These are phyloP conservation scores for Exephanes ischioxanthus DNA, from an alignment of 2,888 invertebrate genomes.

Conservation along the genomic window DNA sequence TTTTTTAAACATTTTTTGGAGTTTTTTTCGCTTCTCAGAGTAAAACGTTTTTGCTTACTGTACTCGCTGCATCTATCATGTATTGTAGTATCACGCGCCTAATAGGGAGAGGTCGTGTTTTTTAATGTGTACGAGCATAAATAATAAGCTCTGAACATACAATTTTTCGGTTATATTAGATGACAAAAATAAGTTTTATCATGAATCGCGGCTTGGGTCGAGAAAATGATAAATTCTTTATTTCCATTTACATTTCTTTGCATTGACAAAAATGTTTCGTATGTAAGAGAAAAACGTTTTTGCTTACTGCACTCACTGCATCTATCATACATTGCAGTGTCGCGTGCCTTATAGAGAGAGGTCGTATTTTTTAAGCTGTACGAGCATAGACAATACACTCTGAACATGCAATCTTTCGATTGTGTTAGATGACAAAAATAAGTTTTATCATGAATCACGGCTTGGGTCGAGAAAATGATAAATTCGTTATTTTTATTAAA, in stretches of 20 bases:
- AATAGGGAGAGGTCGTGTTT: background rate
- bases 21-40: background rate
- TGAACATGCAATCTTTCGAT: conserved; percentile 46
- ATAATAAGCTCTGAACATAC: conserved; percentile 34
- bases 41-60: background rate
- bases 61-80: background rate
- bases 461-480: conserved; percentile 5
- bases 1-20: background rate
- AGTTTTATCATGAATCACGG: conserved; percentile 47
- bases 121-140: background rate
- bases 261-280: background rate
- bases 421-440: conserved; percentile 47
- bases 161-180: conserved; percentile 47
- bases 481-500: too few species aligned
- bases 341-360: background rate
- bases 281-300: background rate
- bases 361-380: background rate
- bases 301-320: background rate
- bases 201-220: conserved; percentile 24
- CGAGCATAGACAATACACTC: conserved; percentile 25
- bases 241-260: background rate
- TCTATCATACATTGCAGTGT: background rate
- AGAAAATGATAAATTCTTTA: background rate
- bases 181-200: conserved; percentile 57
- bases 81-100: background rate